A percentile compares a stretch with the other conserved stretches of the same genome.
Conservation (phyloP, 2,797 vertebrate species). For the Melanotaenia maccullochi region DNA sequence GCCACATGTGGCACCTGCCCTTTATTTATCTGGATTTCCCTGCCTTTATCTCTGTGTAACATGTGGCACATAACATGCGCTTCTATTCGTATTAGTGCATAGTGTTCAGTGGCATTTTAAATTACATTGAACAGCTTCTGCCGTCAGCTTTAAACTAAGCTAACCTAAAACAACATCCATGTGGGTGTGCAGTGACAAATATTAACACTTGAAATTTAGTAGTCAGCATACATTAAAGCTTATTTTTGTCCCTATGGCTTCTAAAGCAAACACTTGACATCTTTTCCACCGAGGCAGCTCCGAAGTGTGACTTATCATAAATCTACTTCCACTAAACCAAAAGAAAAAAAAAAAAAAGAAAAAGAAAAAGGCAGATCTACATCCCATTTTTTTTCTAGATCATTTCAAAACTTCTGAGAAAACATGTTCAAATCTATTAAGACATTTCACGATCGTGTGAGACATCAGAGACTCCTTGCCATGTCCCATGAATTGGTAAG, state of each 20-base stretch:
- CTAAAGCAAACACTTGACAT: neutral
- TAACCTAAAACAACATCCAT: neutral
- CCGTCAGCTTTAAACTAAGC: slow-evolving; percentile 9
- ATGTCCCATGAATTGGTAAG: slow-evolving; percentile 24
- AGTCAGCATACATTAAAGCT: neutral
- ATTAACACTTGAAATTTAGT: slow-evolving; percentile 6
- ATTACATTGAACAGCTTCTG: slow-evolving; percentile 22
- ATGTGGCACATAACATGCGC: slow-evolving; percentile 21
- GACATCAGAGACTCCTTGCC: slow-evolving; percentile 14
- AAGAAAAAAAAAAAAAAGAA: neutral
- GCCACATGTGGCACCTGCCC: slow-evolving; percentile 6
- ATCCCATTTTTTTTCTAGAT: neutral
- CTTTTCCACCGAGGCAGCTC: neutral
- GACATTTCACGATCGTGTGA: slow-evolving; percentile 14
- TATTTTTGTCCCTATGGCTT: neutral
- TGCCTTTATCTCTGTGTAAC: slow-evolving; percentile 4
- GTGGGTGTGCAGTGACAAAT: neutral
- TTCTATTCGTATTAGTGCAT: neutral
- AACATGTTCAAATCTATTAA: slow-evolving; percentile 17
- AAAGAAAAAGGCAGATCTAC: neutral
- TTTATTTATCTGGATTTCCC: neutral
- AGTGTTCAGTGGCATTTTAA: slow-evolving; percentile 3
- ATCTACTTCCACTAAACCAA: neutral
- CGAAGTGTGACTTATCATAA: neutral
- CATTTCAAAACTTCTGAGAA: neutral